phyloP scores from a whole-genome alignment of 2,888 invertebrate genomes.

The Arge pagana region DNA sequence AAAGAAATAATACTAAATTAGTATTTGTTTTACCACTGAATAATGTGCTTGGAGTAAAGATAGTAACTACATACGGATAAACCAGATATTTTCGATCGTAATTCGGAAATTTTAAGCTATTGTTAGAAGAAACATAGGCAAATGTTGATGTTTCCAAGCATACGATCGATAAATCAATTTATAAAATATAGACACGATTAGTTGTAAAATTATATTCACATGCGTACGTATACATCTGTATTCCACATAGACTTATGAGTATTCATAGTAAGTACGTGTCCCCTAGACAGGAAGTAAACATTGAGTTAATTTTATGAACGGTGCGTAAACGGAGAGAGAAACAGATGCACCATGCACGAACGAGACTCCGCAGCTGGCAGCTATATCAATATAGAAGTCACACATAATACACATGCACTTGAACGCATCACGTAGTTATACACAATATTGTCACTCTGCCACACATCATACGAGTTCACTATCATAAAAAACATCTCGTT shows the following conservation, averaged over 20 bases:
- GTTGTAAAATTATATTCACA: not conserved
- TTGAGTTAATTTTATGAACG: slow-evolving; percentile 44
- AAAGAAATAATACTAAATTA: no score
- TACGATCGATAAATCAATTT: slow-evolving; percentile 14
- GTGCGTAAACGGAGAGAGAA: slow-evolving; percentile 11
- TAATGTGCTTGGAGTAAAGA: no score
- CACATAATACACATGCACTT: slow-evolving; percentile 6
- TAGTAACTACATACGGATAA: no score
- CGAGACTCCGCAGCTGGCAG: slow-evolving; percentile 23
- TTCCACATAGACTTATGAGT: not conserved
- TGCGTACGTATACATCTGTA: not conserved
- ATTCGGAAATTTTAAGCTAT: no score
- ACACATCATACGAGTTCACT: no score
- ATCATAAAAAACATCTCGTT: no score
- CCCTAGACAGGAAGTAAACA: slow-evolving; percentile 42
- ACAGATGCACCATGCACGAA: slow-evolving; percentile 30
- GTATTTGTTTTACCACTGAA: no score
- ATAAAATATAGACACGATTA: slow-evolving; percentile 10
- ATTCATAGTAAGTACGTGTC: not conserved
- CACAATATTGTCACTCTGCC: slow-evolving; percentile 17
- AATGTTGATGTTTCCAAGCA: not conserved
- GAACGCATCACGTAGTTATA: slow-evolving; percentile 7
- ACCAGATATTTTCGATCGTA: no score
- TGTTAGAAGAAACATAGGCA: no score
- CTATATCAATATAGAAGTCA: no score